phyloP scores from a whole-genome alignment of 2,113 vertebrate species.

The Arenaria interpres region DNA sequence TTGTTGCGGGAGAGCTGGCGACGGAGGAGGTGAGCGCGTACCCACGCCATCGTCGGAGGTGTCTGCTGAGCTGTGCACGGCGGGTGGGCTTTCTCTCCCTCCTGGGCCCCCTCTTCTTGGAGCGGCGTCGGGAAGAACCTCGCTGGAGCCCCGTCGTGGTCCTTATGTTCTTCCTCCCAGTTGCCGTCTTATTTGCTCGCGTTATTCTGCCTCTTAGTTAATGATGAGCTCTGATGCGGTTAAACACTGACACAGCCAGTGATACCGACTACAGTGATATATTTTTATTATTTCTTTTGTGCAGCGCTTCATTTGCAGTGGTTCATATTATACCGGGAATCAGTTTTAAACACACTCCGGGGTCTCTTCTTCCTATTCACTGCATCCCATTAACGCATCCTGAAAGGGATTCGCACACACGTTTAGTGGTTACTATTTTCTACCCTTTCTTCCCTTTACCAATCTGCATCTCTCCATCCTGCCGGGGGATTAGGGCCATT shows the following conservation, averaged over 20 bases:
- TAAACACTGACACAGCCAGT: not conserved
- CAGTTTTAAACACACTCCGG: slow-evolving; percentile 47
- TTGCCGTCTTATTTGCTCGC: not conserved
- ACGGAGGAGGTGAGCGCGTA: not conserved
- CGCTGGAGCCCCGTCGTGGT: fast-evolving
- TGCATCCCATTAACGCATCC: slow-evolving; percentile 40
- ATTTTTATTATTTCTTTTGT: slow-evolving; percentile 51
- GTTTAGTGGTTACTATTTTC: slow-evolving; percentile 41
- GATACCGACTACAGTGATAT: not conserved
- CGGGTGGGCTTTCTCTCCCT: not conserved
- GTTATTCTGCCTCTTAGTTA: not conserved
- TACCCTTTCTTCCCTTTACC: slow-evolving; percentile 25
- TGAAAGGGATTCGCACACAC: slow-evolving; percentile 17
- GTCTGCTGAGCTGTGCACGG: not conserved
- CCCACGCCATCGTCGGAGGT: not conserved
- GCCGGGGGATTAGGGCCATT: slow-evolving; percentile 13
- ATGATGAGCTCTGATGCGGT: not conserved
- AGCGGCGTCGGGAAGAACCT: not conserved
- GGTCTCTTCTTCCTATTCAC: slow-evolving; percentile 63
- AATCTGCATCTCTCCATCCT: slow-evolving; percentile 45
- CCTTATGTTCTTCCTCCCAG: not conserved
- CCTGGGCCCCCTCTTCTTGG: not conserved
- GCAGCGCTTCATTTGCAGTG: not conserved
- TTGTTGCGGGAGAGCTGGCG: not conserved
- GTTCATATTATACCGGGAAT: not conserved